A percentile compares a stretch with the other conserved stretches of the same genome.
Evolutionary conservation across 2,888 invertebrate species (phyloP).

Genomic region (Tenthredo amoena): DNA sequence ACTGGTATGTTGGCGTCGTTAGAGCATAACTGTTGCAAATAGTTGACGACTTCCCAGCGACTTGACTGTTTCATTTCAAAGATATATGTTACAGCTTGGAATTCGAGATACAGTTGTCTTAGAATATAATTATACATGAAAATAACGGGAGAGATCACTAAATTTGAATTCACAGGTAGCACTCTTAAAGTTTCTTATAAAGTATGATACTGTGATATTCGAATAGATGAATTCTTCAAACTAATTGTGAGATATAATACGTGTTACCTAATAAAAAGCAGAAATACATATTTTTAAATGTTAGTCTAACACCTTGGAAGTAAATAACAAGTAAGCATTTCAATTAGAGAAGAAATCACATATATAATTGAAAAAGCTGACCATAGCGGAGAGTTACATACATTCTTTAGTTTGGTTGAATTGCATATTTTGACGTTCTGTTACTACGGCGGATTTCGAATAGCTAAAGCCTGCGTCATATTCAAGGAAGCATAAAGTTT

Average conservation of each 20-base stretch:
- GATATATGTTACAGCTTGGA: background rate
- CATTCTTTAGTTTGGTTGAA: background rate
- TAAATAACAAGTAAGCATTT: background rate
- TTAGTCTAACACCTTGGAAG: background rate
- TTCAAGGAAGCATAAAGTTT: background rate
- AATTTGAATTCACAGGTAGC: background rate
- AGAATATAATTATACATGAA: constrained; percentile 54
- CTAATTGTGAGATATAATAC: background rate
- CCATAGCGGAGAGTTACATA: background rate
- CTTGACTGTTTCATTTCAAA: constrained; percentile 78
- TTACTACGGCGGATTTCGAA: background rate
- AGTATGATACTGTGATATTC: background rate
- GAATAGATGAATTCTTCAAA: background rate
- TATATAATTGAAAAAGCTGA: too few species aligned
- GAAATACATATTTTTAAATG: background rate
- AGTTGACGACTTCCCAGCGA: constrained; percentile 81
- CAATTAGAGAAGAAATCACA: background rate
- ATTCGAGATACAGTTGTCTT: background rate
- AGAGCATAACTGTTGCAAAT: constrained; percentile 84
- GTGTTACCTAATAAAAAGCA: background rate
- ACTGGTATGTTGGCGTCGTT: constrained; percentile 84
- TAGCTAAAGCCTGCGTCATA: background rate
- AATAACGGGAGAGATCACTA: background rate
- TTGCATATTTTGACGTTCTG: background rate
- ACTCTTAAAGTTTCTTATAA: background rate